Evolutionary conservation across 2,888 invertebrate genomes (phyloP).

Genomic region (Hirtodrosophila duncani): DNA sequence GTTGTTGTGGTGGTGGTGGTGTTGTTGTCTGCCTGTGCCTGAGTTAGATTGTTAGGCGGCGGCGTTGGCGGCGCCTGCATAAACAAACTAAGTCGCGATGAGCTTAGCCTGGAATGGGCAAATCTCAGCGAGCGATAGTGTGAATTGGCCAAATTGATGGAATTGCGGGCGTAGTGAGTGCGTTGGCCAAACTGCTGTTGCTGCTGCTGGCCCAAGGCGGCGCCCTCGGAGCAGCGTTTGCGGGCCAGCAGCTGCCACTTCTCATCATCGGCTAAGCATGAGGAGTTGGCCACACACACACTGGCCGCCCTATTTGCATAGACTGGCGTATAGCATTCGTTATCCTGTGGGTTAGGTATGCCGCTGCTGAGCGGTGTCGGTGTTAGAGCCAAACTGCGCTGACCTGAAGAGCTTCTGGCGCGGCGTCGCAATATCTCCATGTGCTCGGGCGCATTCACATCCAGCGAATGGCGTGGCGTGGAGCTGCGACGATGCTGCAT

Average conservation of each 20-base stretch:
- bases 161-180: slow-evolving; percentile 76
- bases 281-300: slow-evolving; percentile 60
- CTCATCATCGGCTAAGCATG: slow-evolving; percentile 75
- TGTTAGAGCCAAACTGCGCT: slow-evolving; percentile 75
- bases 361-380: slow-evolving; percentile 69
- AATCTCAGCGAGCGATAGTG: slow-evolving; percentile 77
- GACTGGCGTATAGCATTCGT: slow-evolving; percentile 76
- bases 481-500: slow-evolving; percentile 75
- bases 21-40: slow-evolving; percentile 16
- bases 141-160: slow-evolving; percentile 76
- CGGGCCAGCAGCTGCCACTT: slow-evolving; percentile 77
- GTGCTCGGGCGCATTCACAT: slow-evolving; percentile 51
- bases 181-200: slow-evolving; percentile 64
- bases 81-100: slow-evolving; percentile 75
- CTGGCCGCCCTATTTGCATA: slow-evolving; percentile 76
- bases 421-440: slow-evolving; percentile 59
- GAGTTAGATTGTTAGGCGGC: slow-evolving; percentile 30
- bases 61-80: slow-evolving; percentile 59
- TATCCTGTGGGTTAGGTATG: slow-evolving; percentile 42
- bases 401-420: slow-evolving; percentile 69
- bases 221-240: slow-evolving; percentile 75
- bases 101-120: slow-evolving; percentile 76
- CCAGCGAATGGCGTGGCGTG: slow-evolving; percentile 70
- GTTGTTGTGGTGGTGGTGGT: slow-evolving; percentile 10
- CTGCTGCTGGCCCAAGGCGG: slow-evolving; percentile 28